Conservation (phyloP, 2,797 vertebrate species). For the Octomys mimax region DNA sequence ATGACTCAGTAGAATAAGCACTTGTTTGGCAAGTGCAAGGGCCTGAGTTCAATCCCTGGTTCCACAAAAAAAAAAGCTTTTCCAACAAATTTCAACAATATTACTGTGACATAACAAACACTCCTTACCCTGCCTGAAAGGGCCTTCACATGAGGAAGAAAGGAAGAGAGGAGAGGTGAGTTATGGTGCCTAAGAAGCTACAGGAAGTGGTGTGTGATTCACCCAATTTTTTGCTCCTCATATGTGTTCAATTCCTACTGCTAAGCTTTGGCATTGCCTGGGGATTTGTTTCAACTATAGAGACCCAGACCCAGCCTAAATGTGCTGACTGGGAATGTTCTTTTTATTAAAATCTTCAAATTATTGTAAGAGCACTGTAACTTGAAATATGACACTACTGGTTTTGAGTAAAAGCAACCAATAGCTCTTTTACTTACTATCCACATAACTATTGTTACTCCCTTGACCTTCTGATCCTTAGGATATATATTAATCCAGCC, state of each 20-base stretch:
- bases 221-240: background rate
- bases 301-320: background rate
- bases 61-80: background rate
- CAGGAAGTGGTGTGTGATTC: background rate
- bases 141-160: background rate
- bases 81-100: background rate
- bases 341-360: background rate
- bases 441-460: background rate
- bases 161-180: background rate
- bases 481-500: background rate
- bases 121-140: background rate
- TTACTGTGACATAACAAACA: background rate
- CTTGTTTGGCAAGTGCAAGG: no score
- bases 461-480: background rate
- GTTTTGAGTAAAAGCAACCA: background rate
- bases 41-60: no score
- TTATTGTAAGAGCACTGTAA: background rate
- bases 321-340: background rate
- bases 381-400: background rate
- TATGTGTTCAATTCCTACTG: background rate
- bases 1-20: no score
- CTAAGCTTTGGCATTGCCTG: rapidly evolving
- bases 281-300: background rate
- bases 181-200: background rate
- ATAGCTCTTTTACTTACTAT: background rate